Conservation (phyloP, 2,888 invertebrate genomes). For the Acanthosepion esculentum region DNA sequence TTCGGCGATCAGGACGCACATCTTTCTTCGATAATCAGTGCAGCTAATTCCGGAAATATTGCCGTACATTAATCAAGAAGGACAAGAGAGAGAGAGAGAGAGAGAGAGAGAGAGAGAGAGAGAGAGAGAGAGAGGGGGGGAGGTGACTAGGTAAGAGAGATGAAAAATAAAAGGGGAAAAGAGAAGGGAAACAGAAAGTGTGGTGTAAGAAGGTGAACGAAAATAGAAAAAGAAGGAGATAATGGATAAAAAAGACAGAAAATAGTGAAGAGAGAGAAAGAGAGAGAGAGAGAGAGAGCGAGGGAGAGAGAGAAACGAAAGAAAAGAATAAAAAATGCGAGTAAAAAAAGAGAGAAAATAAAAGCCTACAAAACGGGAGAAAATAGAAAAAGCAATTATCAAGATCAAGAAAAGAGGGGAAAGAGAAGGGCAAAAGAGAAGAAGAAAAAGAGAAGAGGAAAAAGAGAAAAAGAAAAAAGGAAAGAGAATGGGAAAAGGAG, state of each 20-base stretch:
- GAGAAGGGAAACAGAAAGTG: too few species aligned
- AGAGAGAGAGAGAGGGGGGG: background rate
- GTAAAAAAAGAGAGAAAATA: too few species aligned
- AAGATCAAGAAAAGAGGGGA: background rate
- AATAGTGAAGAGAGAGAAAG: background rate
- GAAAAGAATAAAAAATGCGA: too few species aligned
- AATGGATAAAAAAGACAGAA: background rate
- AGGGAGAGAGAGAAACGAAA: background rate
- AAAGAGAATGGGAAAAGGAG: too few species aligned
- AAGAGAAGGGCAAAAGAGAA: too few species aligned
- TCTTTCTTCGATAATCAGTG: background rate
- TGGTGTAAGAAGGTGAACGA: background rate
- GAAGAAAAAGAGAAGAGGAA: background rate
- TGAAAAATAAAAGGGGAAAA: background rate
- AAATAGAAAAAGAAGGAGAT: background rate
- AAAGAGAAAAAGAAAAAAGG: background rate
- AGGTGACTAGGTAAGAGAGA: background rate
- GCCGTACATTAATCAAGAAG: background rate
- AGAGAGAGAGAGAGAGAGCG: background rate
- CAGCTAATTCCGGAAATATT: constrained; percentile 21
- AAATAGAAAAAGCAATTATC: too few species aligned
- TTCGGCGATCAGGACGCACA: background rate
- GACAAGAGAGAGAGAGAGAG: background rate
- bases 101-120: background rate
- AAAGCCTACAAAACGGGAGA: too few species aligned